Conservation (phyloP, 2,888 invertebrate genomes). For the Pegoplata infirma region DNA sequence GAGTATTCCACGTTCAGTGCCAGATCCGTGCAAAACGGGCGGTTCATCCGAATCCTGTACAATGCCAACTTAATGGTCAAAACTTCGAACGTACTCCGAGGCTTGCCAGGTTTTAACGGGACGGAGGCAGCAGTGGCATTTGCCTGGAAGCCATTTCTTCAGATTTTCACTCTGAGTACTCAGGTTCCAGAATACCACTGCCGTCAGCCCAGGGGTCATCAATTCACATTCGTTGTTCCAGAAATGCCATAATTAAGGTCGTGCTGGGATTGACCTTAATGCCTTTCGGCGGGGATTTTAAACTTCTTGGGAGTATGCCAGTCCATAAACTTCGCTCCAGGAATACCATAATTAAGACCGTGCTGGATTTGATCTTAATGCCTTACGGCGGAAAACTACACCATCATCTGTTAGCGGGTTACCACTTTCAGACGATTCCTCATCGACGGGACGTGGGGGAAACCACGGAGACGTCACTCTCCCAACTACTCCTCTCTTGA, state of each 20-base stretch:
- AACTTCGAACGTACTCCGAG: too few relatives aligned
- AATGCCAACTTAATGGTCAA: not conserved
- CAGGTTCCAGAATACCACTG: not conserved
- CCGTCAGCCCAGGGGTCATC: too few relatives aligned
- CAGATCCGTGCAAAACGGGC: not conserved
- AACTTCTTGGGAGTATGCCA: too few relatives aligned
- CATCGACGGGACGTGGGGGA: not conserved
- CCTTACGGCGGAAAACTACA: not conserved
- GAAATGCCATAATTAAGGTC: not conserved
- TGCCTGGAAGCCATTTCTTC: not conserved
- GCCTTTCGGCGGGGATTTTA: not conserved
- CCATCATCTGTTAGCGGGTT: too few relatives aligned
- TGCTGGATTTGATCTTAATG: not conserved
- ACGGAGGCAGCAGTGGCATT: slow-evolving; percentile 17
- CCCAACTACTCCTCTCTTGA: not conserved
- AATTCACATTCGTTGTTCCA: too few relatives aligned
- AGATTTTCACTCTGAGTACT: not conserved
- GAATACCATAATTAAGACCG: not conserved
- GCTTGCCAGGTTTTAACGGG: not conserved
- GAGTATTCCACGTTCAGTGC: not conserved
- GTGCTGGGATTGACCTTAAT: not conserved
- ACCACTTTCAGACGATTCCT: too few relatives aligned
- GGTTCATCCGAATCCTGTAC: not conserved
- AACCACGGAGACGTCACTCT: not conserved
- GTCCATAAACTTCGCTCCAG: too few relatives aligned